Base-by-base conservation (phyloP, 2,888 invertebrate genomes). In the Tridacna gigas region DNA sequence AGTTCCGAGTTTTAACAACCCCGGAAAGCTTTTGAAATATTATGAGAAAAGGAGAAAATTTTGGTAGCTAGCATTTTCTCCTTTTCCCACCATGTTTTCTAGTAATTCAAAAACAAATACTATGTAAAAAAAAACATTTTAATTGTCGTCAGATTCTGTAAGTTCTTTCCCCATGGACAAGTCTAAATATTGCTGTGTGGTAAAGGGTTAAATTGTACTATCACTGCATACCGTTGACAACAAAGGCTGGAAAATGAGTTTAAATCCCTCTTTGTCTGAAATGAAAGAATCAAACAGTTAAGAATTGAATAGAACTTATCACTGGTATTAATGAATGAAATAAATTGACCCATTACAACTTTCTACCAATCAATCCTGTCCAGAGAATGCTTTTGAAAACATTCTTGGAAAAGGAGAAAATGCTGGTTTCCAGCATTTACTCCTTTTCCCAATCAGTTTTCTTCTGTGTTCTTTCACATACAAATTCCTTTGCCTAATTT, bases 251-350 rank as follows among this genome's bases (percentile, higher is more conserved):
- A 25, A 63, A 25, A 25, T 13, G n/a, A 63, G 63, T 67, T 20
- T 37, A 67, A 67, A 45, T 45, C 67, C 67, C 45, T 15, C 15
- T 20, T 67, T 67, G 67, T 67, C 0, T 67, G 20, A 9, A 9
- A 45, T 45, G 45, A 67, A 67, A 45, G 67, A 67, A 67, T 67
- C 67, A 67, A 67, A 67, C 20, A 28, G 45, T 28, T 45, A 12
- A 7, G 5, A 45, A n/a, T 45, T 67, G 67, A 67, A 67, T 67
- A 37, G n/a, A 67, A 20, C 20, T 67, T 67, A 67, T 67, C 67
- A 45, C 28, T 45, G 47, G 67, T 37, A 67, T 67, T 67, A 45
- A 45, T 13, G 20, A 25, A 22, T 20, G 26, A 65, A 65, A 65
- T 65, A 65, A 65, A 65, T 65, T 25, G 65, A 26, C 25, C 65